Base-by-base conservation (phyloP, 1,140 invertebrate species). In the Varroa destructor region DNA sequence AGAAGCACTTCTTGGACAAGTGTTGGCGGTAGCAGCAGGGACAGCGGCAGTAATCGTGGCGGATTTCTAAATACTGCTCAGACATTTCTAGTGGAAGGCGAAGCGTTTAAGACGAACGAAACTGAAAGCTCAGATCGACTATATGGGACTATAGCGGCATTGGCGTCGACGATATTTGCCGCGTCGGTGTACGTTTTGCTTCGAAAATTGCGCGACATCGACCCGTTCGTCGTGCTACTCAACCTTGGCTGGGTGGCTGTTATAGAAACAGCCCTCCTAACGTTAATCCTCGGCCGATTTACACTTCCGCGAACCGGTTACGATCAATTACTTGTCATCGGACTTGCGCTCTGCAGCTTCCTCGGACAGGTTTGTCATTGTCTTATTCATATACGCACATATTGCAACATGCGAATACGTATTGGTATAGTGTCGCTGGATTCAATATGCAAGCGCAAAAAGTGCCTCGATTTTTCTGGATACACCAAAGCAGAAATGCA, bases 211-310 rank as follows among this genome's bases (percentile, higher is more conserved):
- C 93, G 92, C 79, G 87, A 87, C 3, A 82, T 91, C 61, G 89
- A 93, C 81, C 91, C 89, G 79, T 89, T 89, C 73, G 89, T 93
- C 10, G 90, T 92, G n/a, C 90, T 93, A 89, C 87, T 87, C n/a
- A 90, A 90, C 78, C 93, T 91, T 81, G 89, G 90, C 73, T 85
- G 86, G 72, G 89, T 91, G 78, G 89, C 89, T 6, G 81, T 93
- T 14, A 79, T 90, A 40, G 88, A 91, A 77, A 91, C 89, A 1
- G 77, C 89, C 25, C 80, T 87, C n/a, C 85, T 90, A 40, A 88
- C 87, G 55, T 85, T 85, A 78, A 79, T 85, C 0, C 84, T 91
- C 71, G 89, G 88, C n/a, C 85, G 86, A 8, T 80, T 91, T 3
- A 89, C 89, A 78, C 84, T 89, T 80, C 89, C 89, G n/a, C 83